phyloP scores from a whole-genome alignment of 2,113 vertebrate species.

The Connochaetes taurinus region DNA sequence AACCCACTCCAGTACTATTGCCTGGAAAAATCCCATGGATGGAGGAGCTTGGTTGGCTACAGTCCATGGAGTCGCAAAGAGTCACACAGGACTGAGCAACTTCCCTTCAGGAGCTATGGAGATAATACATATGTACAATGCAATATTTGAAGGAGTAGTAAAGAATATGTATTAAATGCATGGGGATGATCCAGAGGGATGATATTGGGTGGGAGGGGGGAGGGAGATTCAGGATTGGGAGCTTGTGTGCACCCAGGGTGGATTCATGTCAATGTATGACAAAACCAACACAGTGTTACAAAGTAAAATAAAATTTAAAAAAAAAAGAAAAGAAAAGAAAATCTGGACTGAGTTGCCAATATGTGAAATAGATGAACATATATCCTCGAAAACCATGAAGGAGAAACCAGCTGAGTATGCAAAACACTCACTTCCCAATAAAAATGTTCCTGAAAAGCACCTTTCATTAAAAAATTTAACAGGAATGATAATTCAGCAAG shows the following conservation, averaged over 20 bases:
- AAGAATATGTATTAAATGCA: background rate
- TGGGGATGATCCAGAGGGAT: no score
- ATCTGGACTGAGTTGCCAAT: background rate
- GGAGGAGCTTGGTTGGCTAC: no score
- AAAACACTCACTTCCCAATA: background rate
- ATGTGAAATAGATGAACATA: background rate
- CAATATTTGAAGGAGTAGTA: background rate
- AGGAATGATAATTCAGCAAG: background rate
- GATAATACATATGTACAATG: background rate
- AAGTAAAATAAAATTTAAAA: no score
- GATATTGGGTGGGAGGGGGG: no score
- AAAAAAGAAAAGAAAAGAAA: background rate
- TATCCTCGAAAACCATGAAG: background rate
- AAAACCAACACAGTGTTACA: no score
- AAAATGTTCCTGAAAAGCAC: background rate
- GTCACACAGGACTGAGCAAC: accelerated
- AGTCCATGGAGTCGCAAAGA: no score
- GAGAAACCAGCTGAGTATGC: background rate
- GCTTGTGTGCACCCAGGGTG: no score
- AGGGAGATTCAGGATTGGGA: no score
- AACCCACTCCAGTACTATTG: no score
- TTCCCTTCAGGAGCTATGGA: background rate
- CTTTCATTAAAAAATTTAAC: background rate
- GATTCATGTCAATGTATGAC: no score
- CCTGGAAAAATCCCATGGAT: no score